These are phyloP conservation scores for Sclerodermus sp. DNA, from an alignment of 2,888 invertebrate genomes.

Conservation along the genomic window DNA sequence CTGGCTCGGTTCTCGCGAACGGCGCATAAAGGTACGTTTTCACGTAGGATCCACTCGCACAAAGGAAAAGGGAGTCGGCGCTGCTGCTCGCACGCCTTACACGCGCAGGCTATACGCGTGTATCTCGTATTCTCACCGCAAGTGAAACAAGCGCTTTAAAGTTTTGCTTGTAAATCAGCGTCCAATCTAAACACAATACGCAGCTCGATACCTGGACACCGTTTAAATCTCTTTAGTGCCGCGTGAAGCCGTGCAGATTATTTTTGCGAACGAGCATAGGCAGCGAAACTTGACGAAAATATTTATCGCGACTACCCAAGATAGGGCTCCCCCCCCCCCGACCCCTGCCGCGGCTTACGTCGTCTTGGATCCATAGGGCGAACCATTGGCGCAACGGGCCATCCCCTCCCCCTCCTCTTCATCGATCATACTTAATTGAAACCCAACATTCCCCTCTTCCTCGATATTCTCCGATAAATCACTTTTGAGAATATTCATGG, in stretches of 20 bases:
- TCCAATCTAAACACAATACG: slow-evolving; percentile 28
- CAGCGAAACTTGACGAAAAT: slow-evolving; percentile 20
- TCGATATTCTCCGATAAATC: slow-evolving; percentile 38
- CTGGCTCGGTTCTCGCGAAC: too few species aligned
- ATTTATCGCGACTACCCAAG: slow-evolving; percentile 32
- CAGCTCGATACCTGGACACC: slow-evolving; percentile 18
- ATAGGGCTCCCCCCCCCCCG: too few species aligned
- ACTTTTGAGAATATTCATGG: too few species aligned
- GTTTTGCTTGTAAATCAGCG: slow-evolving; percentile 24
- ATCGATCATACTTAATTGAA: slow-evolving; percentile 51
- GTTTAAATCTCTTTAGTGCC: slow-evolving; percentile 24
- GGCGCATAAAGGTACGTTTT: too few species aligned
- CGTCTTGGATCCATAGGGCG: too few species aligned
- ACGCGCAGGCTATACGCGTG: background rate
- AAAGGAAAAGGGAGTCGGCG: too few species aligned
- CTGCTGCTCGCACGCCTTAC: too few species aligned
- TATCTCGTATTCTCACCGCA: background rate
- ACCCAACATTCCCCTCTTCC: slow-evolving; percentile 37
- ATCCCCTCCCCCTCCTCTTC: too few species aligned
- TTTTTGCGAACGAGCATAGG: background rate
- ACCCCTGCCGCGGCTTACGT: background rate
- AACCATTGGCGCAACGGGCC: too few species aligned
- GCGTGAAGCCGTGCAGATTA: background rate
- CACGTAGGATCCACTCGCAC: too few species aligned
- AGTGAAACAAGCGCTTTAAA: slow-evolving; percentile 11